Percentiles rank a stretch among this genome's conserved stretches.
These are phyloP conservation scores for Catharus fuscescens DNA, from an alignment of 2,113 vertebrate species.

Conservation along the genomic window DNA sequence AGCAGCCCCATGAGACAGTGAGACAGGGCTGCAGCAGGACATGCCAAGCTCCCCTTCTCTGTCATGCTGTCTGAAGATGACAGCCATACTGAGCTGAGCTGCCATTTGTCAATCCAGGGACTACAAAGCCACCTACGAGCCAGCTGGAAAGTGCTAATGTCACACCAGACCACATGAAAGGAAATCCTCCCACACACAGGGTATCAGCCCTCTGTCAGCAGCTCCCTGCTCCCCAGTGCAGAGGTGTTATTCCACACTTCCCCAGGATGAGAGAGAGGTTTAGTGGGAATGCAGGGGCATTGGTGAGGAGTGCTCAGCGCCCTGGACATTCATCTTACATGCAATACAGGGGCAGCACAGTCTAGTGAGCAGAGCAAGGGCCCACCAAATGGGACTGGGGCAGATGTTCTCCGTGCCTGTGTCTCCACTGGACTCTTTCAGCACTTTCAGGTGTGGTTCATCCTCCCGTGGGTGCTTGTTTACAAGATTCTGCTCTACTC, in stretches of 20 bases:
- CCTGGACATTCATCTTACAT: not conserved
- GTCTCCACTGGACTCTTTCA: not conserved
- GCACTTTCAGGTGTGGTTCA: not conserved
- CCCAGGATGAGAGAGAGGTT: not conserved
- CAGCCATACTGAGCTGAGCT: not conserved
- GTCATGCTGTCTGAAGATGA: not conserved
- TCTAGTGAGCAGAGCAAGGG: not conserved
- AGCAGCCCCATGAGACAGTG: not conserved
- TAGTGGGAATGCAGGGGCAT: not conserved
- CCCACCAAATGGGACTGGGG: not conserved
- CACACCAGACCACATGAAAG: not conserved
- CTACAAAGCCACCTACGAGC: not conserved
- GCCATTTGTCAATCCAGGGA: not conserved
- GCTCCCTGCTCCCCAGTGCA: not conserved
- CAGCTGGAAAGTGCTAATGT: not conserved
- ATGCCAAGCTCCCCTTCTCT: not conserved
- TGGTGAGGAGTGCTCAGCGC: not conserved
- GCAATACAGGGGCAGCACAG: not conserved
- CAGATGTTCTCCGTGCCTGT: not conserved
- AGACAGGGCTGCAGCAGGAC: not conserved
- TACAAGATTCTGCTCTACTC: not conserved
- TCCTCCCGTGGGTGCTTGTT: not conserved
- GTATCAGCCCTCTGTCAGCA: not conserved
- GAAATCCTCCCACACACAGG: rapidly evolving
- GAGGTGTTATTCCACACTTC: not conserved